These are phyloP conservation scores for Drosophila nigrodunni DNA, from an alignment of 1,140 invertebrate species.

Conservation along the genomic window DNA sequence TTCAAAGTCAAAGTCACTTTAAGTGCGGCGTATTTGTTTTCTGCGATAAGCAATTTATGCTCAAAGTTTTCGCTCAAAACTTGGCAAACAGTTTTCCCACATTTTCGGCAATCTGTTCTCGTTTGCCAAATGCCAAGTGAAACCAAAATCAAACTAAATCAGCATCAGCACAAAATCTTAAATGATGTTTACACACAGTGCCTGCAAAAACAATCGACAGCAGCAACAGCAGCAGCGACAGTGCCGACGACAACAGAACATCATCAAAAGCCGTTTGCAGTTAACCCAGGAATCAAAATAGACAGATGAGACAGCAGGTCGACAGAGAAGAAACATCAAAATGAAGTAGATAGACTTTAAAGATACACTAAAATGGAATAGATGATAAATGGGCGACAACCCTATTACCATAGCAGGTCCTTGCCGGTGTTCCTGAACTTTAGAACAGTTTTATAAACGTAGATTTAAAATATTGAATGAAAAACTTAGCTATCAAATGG, in stretches of 20 bases:
- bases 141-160: slow-evolving; percentile 74
- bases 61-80: slow-evolving; percentile 72
- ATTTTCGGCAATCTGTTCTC: slow-evolving; percentile 41
- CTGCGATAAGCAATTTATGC: slow-evolving; percentile 76
- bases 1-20: slow-evolving; percentile 3
- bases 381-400: no score
- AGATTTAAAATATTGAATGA: no score
- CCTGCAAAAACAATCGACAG: slow-evolving; percentile 55
- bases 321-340: neutral
- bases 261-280: slow-evolving; percentile 53
- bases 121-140: slow-evolving; percentile 3
- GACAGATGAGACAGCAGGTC: slow-evolving; percentile 1
- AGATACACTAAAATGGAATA: neutral
- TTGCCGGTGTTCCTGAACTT: no score
- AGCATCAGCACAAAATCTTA: slow-evolving; percentile 66
- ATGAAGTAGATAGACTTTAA: neutral
- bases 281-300: slow-evolving; percentile 8
- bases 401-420: no score
- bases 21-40: slow-evolving; percentile 25
- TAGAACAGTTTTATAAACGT: no score
- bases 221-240: slow-evolving; percentile 29
- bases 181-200: slow-evolving; percentile 61
- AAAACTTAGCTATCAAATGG: no score
- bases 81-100: slow-evolving; percentile 43
- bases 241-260: slow-evolving; percentile 35